Evolutionary conservation across 2,797 vertebrate genomes (phyloP).

Genomic region (Chaetophractus vellerosus): DNA sequence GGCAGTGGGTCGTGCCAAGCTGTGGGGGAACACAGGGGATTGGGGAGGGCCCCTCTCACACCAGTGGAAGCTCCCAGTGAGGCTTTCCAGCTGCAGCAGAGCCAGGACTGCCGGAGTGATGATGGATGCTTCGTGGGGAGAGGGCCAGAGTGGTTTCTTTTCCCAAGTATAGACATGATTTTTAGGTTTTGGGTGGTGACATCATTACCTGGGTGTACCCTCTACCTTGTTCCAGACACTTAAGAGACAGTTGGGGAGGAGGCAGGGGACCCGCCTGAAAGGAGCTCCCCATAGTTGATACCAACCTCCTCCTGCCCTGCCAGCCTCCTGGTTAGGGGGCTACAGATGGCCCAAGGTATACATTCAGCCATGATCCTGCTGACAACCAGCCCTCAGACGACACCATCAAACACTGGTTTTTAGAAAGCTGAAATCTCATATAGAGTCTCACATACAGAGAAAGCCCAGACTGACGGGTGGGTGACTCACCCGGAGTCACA

Average conservation of each 20-base stretch:
- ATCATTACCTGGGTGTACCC: not conserved
- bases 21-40: not conserved
- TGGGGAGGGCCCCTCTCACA: not conserved
- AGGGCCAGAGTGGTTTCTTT: conserved; percentile 11
- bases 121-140: not conserved
- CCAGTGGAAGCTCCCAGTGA: not conserved
- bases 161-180: conserved; percentile 16
- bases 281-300: not conserved
- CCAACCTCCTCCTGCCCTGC: not conserved
- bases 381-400: not conserved
- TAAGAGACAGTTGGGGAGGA: not conserved
- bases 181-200: not conserved
- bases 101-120: not conserved
- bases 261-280: not conserved
- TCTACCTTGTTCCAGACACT: not conserved
- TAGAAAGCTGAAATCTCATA: not conserved
- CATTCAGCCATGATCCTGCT: not conserved
- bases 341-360: not conserved
- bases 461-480: not conserved
- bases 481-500: not conserved
- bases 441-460: not conserved
- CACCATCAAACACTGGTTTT: not conserved
- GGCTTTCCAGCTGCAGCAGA: not conserved
- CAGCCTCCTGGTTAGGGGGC: not conserved
- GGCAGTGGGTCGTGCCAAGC: not conserved